Evolutionary conservation across 2,888 invertebrate species (phyloP).

Genomic region (Blera fallax): DNA sequence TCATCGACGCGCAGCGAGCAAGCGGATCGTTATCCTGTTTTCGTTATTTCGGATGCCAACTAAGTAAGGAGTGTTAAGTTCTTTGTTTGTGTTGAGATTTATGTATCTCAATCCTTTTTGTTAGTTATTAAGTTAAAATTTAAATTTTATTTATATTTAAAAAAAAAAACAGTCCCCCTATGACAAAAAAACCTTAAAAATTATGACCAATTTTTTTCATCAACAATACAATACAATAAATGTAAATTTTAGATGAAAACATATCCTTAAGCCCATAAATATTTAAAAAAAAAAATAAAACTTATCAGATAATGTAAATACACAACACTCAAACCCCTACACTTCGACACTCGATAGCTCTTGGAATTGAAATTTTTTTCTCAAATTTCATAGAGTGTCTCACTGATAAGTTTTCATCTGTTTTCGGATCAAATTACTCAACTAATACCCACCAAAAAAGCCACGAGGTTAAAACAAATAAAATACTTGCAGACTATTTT

Average conservation of each 20-base stretch:
- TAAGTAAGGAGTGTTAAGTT: slow-evolving; percentile 54
- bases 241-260: slow-evolving; percentile 42
- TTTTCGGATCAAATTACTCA: slow-evolving; percentile 68
- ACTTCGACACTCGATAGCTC: slow-evolving; percentile 9
- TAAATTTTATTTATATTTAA: slow-evolving; percentile 10
- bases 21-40: slow-evolving; percentile 67
- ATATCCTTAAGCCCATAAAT: slow-evolving; percentile 60
- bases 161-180: slow-evolving; percentile 61
- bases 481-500: slow-evolving; percentile 70
- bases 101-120: background rate
- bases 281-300: slow-evolving; percentile 13
- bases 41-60: slow-evolving; percentile 62
- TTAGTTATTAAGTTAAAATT: slow-evolving; percentile 41
- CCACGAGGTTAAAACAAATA: slow-evolving; percentile 56
- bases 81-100: slow-evolving; percentile 28
- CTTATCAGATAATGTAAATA: slow-evolving; percentile 50
- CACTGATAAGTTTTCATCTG: slow-evolving; percentile 42
- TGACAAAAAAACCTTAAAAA: slow-evolving; percentile 44
- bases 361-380: background rate
- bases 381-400: background rate
- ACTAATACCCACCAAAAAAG: slow-evolving; percentile 68
- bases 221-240: slow-evolving; percentile 32
- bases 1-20: slow-evolving; percentile 67
- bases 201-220: slow-evolving; percentile 59
- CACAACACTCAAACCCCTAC: slow-evolving; percentile 3